These are phyloP conservation scores for Lophochroa leadbeateri DNA, from an alignment of 2,113 vertebrate genomes.

Conservation along the genomic window DNA sequence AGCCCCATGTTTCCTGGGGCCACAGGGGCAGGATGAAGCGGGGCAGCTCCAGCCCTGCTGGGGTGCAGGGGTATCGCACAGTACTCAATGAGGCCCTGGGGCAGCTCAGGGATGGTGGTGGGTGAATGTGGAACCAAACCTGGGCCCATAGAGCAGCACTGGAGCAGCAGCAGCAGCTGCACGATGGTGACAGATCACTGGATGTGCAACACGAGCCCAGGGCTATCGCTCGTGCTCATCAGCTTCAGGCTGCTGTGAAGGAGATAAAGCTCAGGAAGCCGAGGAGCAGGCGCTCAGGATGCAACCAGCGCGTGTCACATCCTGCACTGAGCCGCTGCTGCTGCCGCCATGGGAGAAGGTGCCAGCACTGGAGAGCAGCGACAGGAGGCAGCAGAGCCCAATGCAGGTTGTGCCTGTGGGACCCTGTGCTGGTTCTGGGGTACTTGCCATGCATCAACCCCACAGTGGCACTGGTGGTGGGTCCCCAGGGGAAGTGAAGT, in stretches of 20 bases:
- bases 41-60: fast-evolving
- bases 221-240: neutral
- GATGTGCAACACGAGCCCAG: neutral
- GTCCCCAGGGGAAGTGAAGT: fast-evolving
- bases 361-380: fast-evolving
- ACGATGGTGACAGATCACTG: neutral
- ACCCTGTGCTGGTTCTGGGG: too few relatives aligned
- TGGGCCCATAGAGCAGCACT: neutral
- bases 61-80: fast-evolving
- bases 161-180: neutral
- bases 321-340: neutral
- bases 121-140: neutral
- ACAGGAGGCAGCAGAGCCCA: neutral
- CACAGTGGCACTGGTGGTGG: fast-evolving
- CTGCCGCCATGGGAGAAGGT: neutral
- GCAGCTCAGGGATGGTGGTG: fast-evolving
- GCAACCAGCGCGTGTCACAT: neutral
- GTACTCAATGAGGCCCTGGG: fast-evolving
- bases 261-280: neutral
- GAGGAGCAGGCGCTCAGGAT: neutral
- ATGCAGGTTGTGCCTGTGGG: neutral
- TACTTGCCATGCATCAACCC: fast-evolving
- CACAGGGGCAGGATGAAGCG: fast-evolving
- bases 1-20: fast-evolving
- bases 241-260: neutral